Conservation (phyloP, 2,113 vertebrate species). For the Orthonyx spaldingii region DNA sequence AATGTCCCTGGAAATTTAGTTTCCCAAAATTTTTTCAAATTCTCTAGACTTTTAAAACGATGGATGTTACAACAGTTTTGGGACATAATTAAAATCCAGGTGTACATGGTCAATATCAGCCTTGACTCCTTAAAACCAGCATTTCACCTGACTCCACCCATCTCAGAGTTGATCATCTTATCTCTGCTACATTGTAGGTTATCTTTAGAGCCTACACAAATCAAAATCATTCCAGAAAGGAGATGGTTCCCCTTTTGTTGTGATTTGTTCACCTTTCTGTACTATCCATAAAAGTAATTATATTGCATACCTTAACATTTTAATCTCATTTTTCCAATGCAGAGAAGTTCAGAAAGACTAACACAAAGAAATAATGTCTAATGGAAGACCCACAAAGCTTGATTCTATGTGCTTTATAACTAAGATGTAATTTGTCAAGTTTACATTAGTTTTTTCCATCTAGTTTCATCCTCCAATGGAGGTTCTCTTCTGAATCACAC, state of each 20-base stretch:
- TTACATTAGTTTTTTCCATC: neutral
- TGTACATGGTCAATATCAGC: neutral
- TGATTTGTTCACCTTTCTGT: neutral
- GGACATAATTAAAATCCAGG: neutral
- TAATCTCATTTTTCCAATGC: neutral
- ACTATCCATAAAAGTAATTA: neutral
- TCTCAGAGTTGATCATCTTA: neutral
- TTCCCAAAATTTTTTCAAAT: neutral
- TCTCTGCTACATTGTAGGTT: neutral
- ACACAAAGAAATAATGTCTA: neutral
- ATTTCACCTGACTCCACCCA: neutral
- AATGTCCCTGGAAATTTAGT: neutral
- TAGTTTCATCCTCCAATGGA: neutral
- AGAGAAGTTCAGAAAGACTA: neutral
- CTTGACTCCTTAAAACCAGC: neutral
- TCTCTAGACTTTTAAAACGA: neutral
- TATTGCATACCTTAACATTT: neutral
- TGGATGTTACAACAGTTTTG: neutral
- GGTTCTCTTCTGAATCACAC: neutral
- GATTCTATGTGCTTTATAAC: neutral
- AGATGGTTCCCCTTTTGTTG: neutral
- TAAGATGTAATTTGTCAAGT: neutral
- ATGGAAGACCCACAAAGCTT: neutral
- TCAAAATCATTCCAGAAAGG: neutral
- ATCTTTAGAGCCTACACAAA: neutral